Evolutionary conservation across 2,888 invertebrate genomes (phyloP).

Genomic region (Branchipolynoe longqiensis): DNA sequence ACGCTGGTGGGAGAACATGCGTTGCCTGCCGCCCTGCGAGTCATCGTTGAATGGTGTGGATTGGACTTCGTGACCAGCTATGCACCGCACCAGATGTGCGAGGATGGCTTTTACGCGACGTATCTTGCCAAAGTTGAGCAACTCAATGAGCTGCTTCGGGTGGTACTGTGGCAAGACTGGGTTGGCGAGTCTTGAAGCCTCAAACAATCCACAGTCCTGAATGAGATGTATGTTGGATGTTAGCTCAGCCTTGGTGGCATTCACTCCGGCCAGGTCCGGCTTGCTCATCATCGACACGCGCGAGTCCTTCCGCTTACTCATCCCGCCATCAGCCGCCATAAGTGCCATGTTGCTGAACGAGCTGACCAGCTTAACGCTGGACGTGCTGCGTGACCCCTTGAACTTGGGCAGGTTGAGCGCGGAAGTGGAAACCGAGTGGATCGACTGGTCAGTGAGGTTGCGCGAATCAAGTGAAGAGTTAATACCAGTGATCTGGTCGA

Average conservation of each 20-base stretch:
- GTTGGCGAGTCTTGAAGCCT: conserved; percentile 97
- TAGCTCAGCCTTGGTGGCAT: conserved; percentile 71
- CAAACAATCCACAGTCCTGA: conserved; percentile 87
- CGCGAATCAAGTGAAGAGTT: conserved; percentile 58
- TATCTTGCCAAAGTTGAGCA: conserved; percentile 97
- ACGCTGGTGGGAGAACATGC: conserved; percentile 58
- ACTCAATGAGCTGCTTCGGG: conserved; percentile 98
- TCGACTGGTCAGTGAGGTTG: conserved; percentile 62
- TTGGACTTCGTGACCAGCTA: conserved; percentile 74
- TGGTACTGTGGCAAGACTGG: conserved; percentile 99
- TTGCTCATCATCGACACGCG: conserved; percentile 1
- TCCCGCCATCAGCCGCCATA: conserved; percentile 55
- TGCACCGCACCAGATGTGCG: conserved; percentile 94
- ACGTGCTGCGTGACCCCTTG: conserved; percentile 63
- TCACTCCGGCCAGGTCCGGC: background rate
- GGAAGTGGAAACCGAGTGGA: conserved; percentile 59
- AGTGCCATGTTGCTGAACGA: conserved; percentile 64
- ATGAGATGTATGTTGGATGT: conserved; percentile 75
- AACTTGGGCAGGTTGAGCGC: conserved; percentile 60
- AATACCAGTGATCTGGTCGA: conserved; percentile 3
- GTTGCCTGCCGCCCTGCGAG: conserved; percentile 55
- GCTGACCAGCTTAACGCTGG: conserved; percentile 63
- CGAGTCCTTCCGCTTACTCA: conserved; percentile 34
- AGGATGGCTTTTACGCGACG: conserved; percentile 98
- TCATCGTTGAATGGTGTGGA: conserved; percentile 67